phyloP scores from a whole-genome alignment of 2,797 vertebrate genomes.

The Allobates femoralis region DNA sequence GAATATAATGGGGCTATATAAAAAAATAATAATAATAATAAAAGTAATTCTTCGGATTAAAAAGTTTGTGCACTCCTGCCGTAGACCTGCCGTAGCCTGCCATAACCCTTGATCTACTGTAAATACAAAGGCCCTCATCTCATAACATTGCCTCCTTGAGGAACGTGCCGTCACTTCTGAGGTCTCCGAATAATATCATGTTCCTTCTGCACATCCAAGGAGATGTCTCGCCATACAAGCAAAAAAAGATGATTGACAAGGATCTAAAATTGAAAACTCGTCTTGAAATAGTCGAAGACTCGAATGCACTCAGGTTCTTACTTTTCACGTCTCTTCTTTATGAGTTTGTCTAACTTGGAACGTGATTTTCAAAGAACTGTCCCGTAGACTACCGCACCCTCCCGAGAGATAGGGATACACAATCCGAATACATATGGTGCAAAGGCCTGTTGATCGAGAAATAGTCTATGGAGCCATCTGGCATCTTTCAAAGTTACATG shows the following conservation, averaged over 20 bases:
- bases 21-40: too few species aligned
- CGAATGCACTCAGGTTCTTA: slow-evolving; percentile 13
- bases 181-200: neutral
- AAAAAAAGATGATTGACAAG: neutral
- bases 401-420: neutral
- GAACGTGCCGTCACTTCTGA: neutral
- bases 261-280: neutral
- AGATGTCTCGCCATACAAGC: neutral
- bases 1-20: too few species aligned
- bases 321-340: slow-evolving; percentile 15
- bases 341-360: neutral
- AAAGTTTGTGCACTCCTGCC: neutral
- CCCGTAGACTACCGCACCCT: neutral
- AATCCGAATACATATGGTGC: slow-evolving; percentile 22
- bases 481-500: slow-evolving; percentile 37
- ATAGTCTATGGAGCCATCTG: slow-evolving; percentile 26
- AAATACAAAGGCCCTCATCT: neutral
- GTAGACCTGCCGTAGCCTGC: neutral
- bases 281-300: slow-evolving; percentile 4
- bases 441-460: slow-evolving; percentile 24
- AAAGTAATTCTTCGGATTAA: neutral
- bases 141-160: neutral
- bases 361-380: neutral
- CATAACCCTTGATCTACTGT: neutral
- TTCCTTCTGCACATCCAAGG: neutral